phyloP scores from a whole-genome alignment of 1,140 invertebrate genomes.

The Pollicipes pollicipes region DNA sequence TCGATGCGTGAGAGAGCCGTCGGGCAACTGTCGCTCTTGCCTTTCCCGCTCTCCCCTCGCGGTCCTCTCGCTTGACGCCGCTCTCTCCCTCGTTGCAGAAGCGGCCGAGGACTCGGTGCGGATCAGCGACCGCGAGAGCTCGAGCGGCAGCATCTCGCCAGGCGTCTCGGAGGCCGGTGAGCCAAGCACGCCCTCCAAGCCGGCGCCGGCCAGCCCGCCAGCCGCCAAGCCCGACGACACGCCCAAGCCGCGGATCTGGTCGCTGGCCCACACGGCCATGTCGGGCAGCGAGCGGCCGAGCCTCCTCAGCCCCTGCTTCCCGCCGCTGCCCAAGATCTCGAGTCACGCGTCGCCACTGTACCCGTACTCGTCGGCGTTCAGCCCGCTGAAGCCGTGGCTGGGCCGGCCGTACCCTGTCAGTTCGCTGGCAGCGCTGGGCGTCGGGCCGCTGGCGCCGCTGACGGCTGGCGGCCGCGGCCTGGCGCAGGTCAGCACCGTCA shows the following conservation, averaged over 20 bases:
- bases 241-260: constrained; percentile 3
- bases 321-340: background rate
- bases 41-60: too few species aligned
- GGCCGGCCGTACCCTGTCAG: background rate
- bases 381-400: constrained; percentile 1
- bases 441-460: background rate
- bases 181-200: background rate
- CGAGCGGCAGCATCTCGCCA: background rate
- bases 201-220: background rate
- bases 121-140: constrained; percentile 1
- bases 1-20: too few species aligned
- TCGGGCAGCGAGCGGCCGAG: background rate
- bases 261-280: constrained; percentile 1
- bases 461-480: background rate
- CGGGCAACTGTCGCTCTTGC: too few species aligned
- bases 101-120: background rate
- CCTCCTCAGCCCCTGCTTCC: background rate
- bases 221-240: background rate
- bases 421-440: background rate
- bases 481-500: background rate
- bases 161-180: background rate
- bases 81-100: background rate
- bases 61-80: too few species aligned
- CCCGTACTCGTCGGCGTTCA: constrained; percentile 1
- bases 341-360: background rate